Evolutionary conservation across 2,797 vertebrate genomes (phyloP).

Genomic region (Cyprinodon diabolis): DNA sequence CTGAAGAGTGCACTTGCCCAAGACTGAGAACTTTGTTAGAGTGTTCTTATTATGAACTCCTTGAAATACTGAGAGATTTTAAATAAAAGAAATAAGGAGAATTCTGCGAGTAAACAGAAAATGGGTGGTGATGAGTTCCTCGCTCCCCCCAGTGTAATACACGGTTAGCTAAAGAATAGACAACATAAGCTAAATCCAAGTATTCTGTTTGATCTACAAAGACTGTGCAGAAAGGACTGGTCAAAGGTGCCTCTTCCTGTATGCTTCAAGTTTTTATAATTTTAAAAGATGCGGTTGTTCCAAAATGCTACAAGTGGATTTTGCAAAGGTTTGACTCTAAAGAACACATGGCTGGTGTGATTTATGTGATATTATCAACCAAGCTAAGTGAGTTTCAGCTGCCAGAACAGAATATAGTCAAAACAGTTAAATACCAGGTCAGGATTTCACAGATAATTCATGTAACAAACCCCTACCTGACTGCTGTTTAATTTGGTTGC

Average conservation of each 20-base stretch:
- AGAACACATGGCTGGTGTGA: not conserved
- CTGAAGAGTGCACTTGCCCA: no score
- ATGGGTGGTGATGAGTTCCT: not conserved
- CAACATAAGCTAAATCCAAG: not conserved
- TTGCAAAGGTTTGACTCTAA: not conserved
- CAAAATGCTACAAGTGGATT: not conserved
- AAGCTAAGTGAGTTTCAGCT: not conserved
- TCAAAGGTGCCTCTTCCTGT: not conserved
- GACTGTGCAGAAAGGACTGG: not conserved
- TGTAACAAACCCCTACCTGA: slow-evolving; percentile 32
- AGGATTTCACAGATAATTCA: slow-evolving; percentile 30
- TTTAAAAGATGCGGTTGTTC: not conserved
- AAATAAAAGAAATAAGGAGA: not conserved
- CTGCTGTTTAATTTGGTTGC: slow-evolving; percentile 49
- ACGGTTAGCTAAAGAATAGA: not conserved
- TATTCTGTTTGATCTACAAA: not conserved
- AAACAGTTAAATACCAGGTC: slow-evolving; percentile 44
- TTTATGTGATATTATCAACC: not conserved
- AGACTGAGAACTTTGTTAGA: not conserved
- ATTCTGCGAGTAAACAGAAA: not conserved
- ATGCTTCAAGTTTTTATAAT: not conserved
- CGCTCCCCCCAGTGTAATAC: not conserved
- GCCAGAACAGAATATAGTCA: slow-evolving; percentile 24
- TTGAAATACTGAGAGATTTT: not conserved
- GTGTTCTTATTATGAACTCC: not conserved